Conservation (phyloP, 2,113 vertebrate species). For the Eonycteris spelaea region DNA sequence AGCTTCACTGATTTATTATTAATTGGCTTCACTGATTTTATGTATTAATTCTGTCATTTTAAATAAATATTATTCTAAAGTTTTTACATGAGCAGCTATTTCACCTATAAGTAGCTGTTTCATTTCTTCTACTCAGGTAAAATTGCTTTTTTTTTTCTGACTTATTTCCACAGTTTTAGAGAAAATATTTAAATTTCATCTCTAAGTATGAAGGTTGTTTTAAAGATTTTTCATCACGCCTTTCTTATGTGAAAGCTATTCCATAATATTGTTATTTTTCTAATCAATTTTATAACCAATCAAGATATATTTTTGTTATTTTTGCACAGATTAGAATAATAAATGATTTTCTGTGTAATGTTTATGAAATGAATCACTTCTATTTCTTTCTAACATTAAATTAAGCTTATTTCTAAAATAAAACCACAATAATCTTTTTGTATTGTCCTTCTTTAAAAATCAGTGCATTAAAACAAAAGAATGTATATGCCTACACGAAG, state of each 20-base stretch:
- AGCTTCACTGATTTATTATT: too few species aligned
- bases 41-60: too few species aligned
- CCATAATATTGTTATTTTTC: background rate
- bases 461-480: background rate
- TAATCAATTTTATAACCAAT: background rate
- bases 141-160: too few species aligned
- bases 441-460: background rate
- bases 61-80: too few species aligned
- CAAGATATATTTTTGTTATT: background rate
- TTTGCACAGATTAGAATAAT: background rate
- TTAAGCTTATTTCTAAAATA: background rate
- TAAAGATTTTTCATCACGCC: background rate
- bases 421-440: background rate
- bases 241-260: background rate
- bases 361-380: background rate
- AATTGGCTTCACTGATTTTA: too few species aligned
- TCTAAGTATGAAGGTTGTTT: background rate
- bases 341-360: background rate
- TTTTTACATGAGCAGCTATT: too few species aligned
- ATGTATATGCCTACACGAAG: background rate
- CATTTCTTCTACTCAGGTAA: too few species aligned
- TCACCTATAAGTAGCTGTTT: too few species aligned
- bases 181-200: background rate
- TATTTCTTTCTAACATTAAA: background rate
- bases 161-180: too few species aligned